A percentile compares a stretch with the other conserved stretches of the same genome.
Conservation (phyloP, 2,113 vertebrate genomes). For the Macquaria ambigua region DNA sequence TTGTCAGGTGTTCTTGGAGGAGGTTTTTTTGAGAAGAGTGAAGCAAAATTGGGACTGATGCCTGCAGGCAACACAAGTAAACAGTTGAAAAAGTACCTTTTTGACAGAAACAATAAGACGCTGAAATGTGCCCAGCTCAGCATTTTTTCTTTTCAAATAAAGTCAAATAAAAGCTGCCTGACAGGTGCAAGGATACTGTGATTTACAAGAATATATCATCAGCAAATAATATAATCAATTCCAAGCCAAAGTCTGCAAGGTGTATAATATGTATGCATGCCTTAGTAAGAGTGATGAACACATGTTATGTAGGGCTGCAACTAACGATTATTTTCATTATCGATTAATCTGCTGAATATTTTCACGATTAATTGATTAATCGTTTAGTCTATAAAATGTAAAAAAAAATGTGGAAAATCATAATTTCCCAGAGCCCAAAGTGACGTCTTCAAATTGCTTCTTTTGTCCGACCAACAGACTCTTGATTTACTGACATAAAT, state of each 20-base stretch:
- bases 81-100: not conserved
- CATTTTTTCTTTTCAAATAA: not conserved
- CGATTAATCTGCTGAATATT: too few relatives aligned
- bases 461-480: too few relatives aligned
- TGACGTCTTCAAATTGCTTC: too few relatives aligned
- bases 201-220: not conserved
- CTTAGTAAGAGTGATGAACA: not conserved
- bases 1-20: slow-evolving; percentile 79
- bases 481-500: too few relatives aligned
- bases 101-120: not conserved
- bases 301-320: too few relatives aligned
- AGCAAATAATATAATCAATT: not conserved
- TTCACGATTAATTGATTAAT: too few relatives aligned
- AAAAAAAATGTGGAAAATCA: too few relatives aligned
- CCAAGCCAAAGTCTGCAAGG: not conserved
- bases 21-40: slow-evolving; percentile 42
- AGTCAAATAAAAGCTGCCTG: slow-evolving; percentile 1
- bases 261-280: not conserved
- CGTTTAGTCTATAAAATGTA: too few relatives aligned
- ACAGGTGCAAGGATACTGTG: not conserved
- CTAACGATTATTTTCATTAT: too few relatives aligned
- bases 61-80: slow-evolving; percentile 45
- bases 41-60: slow-evolving; percentile 48
- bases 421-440: too few relatives aligned
- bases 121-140: not conserved